Conservation (phyloP, 2,797 vertebrate species). For the Phataginus tricuspis region DNA sequence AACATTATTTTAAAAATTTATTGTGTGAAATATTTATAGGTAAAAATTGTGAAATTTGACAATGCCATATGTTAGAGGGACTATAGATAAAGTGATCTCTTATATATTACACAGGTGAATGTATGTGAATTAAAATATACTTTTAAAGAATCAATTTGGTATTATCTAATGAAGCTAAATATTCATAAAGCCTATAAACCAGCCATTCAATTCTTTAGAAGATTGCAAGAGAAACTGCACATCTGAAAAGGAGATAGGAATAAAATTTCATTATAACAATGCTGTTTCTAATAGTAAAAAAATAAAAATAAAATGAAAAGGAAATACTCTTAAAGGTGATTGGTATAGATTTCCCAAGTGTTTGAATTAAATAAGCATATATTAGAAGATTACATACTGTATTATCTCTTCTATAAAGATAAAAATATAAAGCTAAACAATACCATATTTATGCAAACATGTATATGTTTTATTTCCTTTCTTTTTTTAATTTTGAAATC, state of each 20-base stretch:
- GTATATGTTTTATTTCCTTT: neutral
- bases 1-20: neutral
- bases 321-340: neutral
- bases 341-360: neutral
- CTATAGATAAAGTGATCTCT: neutral
- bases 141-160: neutral
- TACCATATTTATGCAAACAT: neutral
- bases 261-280: neutral
- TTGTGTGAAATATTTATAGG: neutral
- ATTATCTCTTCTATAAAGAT: neutral
- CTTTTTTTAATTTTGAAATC: too few species aligned
- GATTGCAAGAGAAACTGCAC: neutral
- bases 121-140: neutral
- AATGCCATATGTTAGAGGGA: neutral
- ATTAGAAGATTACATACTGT: neutral
- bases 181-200: neutral
- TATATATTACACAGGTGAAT: neutral
- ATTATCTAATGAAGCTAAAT: neutral
- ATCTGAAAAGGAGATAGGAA: neutral
- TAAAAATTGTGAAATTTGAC: neutral
- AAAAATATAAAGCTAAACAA: neutral
- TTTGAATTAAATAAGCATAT: conserved; percentile 26
- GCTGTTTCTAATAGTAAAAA: neutral
- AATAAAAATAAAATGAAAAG: neutral
- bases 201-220: neutral